Conservation (phyloP, 2,113 vertebrate genomes). For the Tauraco erythrolophus region DNA sequence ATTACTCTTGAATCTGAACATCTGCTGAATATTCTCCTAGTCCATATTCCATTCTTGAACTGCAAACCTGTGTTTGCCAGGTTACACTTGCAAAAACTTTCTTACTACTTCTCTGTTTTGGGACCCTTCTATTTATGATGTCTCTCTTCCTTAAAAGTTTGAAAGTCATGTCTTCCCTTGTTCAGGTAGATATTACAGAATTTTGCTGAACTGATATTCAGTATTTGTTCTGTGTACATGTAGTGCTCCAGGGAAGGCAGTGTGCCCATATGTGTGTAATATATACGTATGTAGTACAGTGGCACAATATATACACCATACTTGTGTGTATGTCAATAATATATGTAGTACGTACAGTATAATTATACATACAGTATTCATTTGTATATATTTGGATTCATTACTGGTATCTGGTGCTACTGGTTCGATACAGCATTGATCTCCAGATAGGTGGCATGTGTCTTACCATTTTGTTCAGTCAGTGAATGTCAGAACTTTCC, state of each 20-base stretch:
- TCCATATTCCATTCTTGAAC: not conserved
- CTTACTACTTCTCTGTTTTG: not conserved
- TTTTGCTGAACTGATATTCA: not conserved
- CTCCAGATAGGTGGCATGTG: rapidly evolving
- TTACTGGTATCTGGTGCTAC: not conserved
- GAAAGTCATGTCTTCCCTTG: not conserved
- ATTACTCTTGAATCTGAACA: not conserved
- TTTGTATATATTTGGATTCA: not conserved
- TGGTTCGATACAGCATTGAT: not conserved
- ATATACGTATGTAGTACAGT: not conserved
- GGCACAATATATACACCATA: not conserved
- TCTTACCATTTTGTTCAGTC: not conserved
- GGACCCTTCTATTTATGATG: not conserved
- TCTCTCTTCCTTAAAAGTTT: not conserved
- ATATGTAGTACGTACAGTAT: not conserved
- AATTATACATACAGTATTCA: not conserved
- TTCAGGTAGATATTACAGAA: not conserved
- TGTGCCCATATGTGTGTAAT: not conserved
- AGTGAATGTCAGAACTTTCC: not conserved
- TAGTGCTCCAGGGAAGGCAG: not conserved
- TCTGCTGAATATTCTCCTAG: not conserved
- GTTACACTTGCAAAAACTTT: not conserved
- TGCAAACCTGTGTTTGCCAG: not conserved
- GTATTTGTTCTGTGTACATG: not conserved
- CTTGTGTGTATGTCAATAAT: not conserved